These are phyloP conservation scores for Orthosia cruda DNA, from an alignment of 2,888 invertebrate species.

Conservation along the genomic window DNA sequence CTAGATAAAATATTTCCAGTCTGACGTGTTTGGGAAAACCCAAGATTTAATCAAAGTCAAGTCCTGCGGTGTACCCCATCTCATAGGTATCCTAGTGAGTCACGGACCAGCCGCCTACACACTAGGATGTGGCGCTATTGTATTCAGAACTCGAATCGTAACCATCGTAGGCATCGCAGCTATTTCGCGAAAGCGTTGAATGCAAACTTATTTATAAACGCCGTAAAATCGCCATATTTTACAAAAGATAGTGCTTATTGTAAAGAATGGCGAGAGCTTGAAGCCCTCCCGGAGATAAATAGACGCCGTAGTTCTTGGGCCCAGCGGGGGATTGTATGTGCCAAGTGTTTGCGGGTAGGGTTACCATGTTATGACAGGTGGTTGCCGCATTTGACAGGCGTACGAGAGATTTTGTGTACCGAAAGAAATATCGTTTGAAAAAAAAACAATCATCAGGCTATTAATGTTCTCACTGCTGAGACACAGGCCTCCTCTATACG, in stretches of 20 bases:
- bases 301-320: slow-evolving; percentile 41
- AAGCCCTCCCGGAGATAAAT: slow-evolving; percentile 60
- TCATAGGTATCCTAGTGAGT: slow-evolving; percentile 63
- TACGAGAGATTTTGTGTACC: background rate
- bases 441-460: too few relatives aligned
- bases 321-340: slow-evolving; percentile 58
- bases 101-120: slow-evolving; percentile 69
- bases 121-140: slow-evolving; percentile 67
- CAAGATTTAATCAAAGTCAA: background rate
- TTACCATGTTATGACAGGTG: slow-evolving; percentile 1
- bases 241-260: slow-evolving; percentile 48
- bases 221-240: slow-evolving; percentile 61
- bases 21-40: background rate
- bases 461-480: too few relatives aligned
- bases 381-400: background rate
- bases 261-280: slow-evolving; percentile 54
- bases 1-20: background rate
- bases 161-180: slow-evolving; percentile 49
- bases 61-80: slow-evolving; percentile 26
- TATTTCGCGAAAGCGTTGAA: slow-evolving; percentile 73
- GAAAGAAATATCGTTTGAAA: too few relatives aligned
- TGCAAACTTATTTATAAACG: slow-evolving; percentile 64
- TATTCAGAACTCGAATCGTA: slow-evolving; percentile 69
- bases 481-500: too few relatives aligned
- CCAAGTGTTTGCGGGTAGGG: slow-evolving; percentile 8